phyloP scores from a whole-genome alignment of 2,113 vertebrate species.

The Neogobius melanostomus region DNA sequence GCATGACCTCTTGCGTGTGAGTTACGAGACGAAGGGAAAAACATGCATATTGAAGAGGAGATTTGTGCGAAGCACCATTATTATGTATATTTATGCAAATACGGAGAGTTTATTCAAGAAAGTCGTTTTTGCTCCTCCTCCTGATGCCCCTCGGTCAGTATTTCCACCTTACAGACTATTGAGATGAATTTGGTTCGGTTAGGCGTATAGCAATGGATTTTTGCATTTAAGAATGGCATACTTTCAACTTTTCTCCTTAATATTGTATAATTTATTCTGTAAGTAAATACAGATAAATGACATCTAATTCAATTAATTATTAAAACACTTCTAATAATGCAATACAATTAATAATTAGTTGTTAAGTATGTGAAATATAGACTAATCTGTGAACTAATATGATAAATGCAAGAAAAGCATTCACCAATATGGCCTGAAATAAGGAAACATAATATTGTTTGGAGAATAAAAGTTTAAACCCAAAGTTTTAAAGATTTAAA shows the following conservation, averaged over 20 bases:
- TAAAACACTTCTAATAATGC: too few relatives aligned
- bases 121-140: conserved; percentile 55
- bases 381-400: too few relatives aligned
- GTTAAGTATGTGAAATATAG: too few relatives aligned
- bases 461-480: too few relatives aligned
- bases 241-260: conserved; percentile 16
- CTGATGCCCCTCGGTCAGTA: conserved; percentile 58
- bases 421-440: too few relatives aligned
- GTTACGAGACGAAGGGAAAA: conserved; percentile 22
- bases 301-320: too few relatives aligned
- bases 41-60: conserved; percentile 66
- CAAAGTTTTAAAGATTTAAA: too few relatives aligned
- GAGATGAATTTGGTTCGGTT: conserved; percentile 21
- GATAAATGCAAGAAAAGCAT: too few relatives aligned
- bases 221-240: conserved; percentile 31
- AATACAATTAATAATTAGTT: too few relatives aligned
- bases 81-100: conserved; percentile 78
- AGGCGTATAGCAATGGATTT: conserved; percentile 12
- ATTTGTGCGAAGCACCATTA: conserved; percentile 65
- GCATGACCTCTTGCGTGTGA: conserved; percentile 60
- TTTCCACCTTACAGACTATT: conserved; percentile 35
- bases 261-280: neutral
- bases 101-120: conserved; percentile 65
- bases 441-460: too few relatives aligned
- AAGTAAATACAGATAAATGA: too few relatives aligned